Base-by-base conservation (phyloP, 2,888 invertebrate genomes). In the Trissoscelio sp. region DNA sequence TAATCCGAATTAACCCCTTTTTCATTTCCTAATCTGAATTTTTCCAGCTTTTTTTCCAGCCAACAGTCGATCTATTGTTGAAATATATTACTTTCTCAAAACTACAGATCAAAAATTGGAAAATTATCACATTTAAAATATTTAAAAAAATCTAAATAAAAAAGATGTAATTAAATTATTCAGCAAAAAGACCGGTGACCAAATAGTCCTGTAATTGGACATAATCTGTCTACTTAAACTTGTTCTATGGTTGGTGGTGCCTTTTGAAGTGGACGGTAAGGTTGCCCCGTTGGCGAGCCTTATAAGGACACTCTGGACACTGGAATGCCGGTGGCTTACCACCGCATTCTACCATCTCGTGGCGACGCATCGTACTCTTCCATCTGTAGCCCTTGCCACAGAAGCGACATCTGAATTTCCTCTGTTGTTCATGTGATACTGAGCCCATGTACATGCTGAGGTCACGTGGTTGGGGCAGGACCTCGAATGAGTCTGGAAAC, bases 351-450 rank as follows among this genome's bases (percentile, higher is more conserved):
- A 96, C 96, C 92, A 94, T 95, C 92, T 96, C 96, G 92, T 96
- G 96, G 3, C 96, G 94, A 9, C 95, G 93, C 93, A 96, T 93
- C 78, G 96, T 96, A 58, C 96, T 96, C 92, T 96, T 96, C 96
- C 96, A 96, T 87, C 96, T 94, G 91, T 97, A 97, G 84, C 95
- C 94, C 91, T 96, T 96, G 83, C 96, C 96, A 92, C 97, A 97
- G 89, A 96, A 96, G 60, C 96, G 93, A 89, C 96, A 96, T 57
- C 95, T 94, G 91, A 96, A 96, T 88, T 95, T 94, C 2, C 94
- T 92, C 85, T 92, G 92, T 28, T 93, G 92, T 87, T 93, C 94
- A 88, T 93, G 88, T 53, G 93, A 91, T 46, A 93, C 92, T 14
- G 67, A 16, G 22, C 91, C 92, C 87, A 93, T 92, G 85, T 92